Percentiles rank a stretch among this genome's conserved stretches.
Conservation (phyloP, 2,797 vertebrate genomes). For the Moxostoma hubbsi region DNA sequence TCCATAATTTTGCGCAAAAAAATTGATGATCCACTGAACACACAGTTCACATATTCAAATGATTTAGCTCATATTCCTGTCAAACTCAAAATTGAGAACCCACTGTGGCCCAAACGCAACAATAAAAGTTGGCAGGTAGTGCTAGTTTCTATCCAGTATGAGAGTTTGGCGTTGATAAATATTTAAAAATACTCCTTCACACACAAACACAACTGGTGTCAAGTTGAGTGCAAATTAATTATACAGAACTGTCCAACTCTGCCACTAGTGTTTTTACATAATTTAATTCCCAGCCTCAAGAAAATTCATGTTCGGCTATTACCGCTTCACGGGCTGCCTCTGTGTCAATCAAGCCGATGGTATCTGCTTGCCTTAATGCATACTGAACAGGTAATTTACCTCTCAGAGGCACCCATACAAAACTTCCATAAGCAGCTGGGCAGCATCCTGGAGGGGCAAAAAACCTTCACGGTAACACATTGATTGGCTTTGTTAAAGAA, state of each 20-base stretch:
- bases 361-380: slow-evolving; percentile 55
- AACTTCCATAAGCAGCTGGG: slow-evolving; percentile 33
- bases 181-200: slow-evolving; percentile 66
- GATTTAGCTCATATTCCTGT: not conserved
- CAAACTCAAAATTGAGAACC: not conserved
- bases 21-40: not conserved
- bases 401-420: slow-evolving; percentile 18
- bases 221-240: slow-evolving; percentile 80
- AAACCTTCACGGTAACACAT: not conserved
- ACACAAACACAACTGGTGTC: slow-evolving; percentile 80
- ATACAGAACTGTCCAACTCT: slow-evolving; percentile 76
- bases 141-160: slow-evolving; percentile 40
- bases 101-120: not conserved
- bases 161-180: slow-evolving; percentile 69
- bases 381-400: slow-evolving; percentile 47
- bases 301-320: slow-evolving; percentile 73
- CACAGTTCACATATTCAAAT: no score
- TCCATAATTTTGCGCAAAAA: no score
- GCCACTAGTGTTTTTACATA: slow-evolving; percentile 73
- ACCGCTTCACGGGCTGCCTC: slow-evolving; percentile 68
- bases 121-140: not conserved
- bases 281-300: slow-evolving; percentile 74
- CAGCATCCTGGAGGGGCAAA: not conserved
- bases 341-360: slow-evolving; percentile 59
- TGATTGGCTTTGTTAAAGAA: slow-evolving; percentile 33